Evolutionary conservation across 2,113 vertebrate genomes (phyloP), one percentile per base, ranked within the genome.

Genomic region (Xiphias gladius): DNA sequence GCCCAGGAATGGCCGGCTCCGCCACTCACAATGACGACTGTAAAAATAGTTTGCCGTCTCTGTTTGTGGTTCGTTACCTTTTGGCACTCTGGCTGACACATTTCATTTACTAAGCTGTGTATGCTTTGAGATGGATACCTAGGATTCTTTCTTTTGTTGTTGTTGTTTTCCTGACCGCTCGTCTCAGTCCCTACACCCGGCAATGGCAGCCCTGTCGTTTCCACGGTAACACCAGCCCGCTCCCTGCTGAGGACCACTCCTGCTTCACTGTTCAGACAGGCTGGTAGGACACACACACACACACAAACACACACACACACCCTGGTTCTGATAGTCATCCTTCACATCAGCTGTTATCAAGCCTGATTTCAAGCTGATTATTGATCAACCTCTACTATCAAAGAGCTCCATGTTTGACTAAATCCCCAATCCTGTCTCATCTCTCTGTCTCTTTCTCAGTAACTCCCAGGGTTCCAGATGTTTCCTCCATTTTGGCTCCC

Each of bases 181-280:
- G 1, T n/a, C 35, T 81, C 84, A 95, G 94, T 95, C 83, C 93
- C 89, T 1, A 93, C 93, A 12, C 91, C 91, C 0, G 69, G 79
- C 12, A 61, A 46, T 1, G 82, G 78, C 20, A 91, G 80, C 65
- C 91, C 92, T 0, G 17, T 84, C 6, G 19, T 37, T 7, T 76
- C 91, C 26, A 32, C 50, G 0, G 89, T 63, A 26, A 94, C 94
- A 0, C 93, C 94, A 5, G 93, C 90, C 2, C 90, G 92, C 30
- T 64, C 93, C 4, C 24, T 75, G 65, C 41, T 78, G 73, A 92
- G 72, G 30, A 90, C 88, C 73, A 94, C 92, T 0, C 93, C 94
- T 0, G 93, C 92, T 4, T 94, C 94, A 1, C 87, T 95, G 69
- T 94, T 85, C 81, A 92, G 91, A 80, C 94, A 94, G 61, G 84